These are phyloP conservation scores for Cherax destructor DNA, from an alignment of 1,140 invertebrate species.

Conservation along the genomic window DNA sequence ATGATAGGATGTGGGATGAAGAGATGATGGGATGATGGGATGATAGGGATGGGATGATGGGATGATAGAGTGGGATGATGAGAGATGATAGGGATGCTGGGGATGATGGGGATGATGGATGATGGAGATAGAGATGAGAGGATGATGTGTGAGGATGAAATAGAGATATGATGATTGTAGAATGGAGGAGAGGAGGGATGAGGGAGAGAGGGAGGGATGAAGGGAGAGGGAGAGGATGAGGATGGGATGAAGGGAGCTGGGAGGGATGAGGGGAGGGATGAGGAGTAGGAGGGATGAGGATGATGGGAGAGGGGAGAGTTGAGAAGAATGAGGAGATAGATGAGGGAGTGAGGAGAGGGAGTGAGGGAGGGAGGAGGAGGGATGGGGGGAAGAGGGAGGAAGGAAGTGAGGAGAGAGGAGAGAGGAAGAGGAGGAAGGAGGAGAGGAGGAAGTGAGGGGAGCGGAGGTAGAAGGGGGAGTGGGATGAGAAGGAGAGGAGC, in stretches of 20 bases:
- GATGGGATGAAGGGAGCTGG: not conserved
- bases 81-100: too few relatives aligned
- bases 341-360: not conserved
- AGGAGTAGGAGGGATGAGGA: not conserved
- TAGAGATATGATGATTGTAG: too few relatives aligned
- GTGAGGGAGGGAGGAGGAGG: not conserved
- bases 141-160: too few relatives aligned
- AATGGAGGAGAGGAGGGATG: not conserved
- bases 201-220: not conserved
- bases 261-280: slow-evolving; percentile 17
- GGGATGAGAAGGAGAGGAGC: not conserved
- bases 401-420: not conserved
- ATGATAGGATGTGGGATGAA: too few relatives aligned
- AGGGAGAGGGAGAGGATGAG: not conserved
- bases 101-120: too few relatives aligned
- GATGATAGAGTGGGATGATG: too few relatives aligned
- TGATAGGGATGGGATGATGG: too few relatives aligned
- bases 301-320: not conserved
- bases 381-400: not conserved
- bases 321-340: not conserved
- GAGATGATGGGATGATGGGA: too few relatives aligned
- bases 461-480: not conserved
- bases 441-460: not conserved
- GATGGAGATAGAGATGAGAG: too few relatives aligned
- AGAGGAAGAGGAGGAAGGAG: not conserved